Evolutionary conservation across 1,140 invertebrate species (phyloP).

Genomic region (Holcopasites calliopsidis): DNA sequence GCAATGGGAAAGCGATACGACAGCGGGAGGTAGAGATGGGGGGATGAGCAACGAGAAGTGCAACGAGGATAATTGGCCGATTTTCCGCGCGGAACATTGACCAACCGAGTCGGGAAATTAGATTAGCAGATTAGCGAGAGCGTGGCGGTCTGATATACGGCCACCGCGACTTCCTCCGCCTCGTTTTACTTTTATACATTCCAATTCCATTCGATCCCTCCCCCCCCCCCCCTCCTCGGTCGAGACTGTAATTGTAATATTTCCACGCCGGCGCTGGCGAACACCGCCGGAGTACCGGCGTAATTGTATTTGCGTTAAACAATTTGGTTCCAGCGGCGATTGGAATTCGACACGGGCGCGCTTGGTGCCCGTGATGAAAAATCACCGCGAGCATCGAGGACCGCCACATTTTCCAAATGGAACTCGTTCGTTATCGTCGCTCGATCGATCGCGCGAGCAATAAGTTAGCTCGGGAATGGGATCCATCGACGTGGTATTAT

Average conservation of each 20-base stretch:
- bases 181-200: constrained; percentile 51
- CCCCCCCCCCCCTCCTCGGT: constrained; percentile 24
- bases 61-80: constrained; percentile 43
- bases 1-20: not conserved
- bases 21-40: too few relatives aligned
- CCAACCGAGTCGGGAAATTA: constrained; percentile 37
- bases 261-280: constrained; percentile 12
- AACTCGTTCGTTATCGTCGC: too few relatives aligned
- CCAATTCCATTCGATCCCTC: constrained; percentile 56
- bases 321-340: not conserved
- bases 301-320: constrained; percentile 13
- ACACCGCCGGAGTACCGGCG: constrained; percentile 7
- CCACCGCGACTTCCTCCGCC: not conserved
- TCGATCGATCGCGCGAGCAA: too few relatives aligned
- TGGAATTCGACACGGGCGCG: too few relatives aligned
- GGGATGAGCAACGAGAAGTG: not conserved
- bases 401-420: too few relatives aligned
- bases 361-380: too few relatives aligned
- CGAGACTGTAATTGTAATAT: constrained; percentile 57
- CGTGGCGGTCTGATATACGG: constrained; percentile 34
- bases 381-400: too few relatives aligned
- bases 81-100: constrained; percentile 26
- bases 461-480: too few relatives aligned
- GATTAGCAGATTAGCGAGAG: constrained; percentile 55
- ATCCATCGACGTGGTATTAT: too few relatives aligned